These are phyloP conservation scores for Thymelicus lineola DNA, from an alignment of 2,888 invertebrate species.

Conservation along the genomic window DNA sequence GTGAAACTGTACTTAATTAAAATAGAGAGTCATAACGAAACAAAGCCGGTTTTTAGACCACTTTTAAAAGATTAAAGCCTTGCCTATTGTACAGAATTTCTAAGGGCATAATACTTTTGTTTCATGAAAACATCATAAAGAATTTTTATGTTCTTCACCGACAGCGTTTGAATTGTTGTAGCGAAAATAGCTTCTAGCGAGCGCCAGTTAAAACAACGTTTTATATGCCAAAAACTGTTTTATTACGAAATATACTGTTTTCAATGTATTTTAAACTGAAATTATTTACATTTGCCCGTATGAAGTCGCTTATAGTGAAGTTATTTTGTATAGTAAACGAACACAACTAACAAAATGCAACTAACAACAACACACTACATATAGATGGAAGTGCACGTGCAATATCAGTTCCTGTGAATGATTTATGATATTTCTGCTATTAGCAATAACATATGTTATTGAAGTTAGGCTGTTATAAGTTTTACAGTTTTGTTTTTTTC, in stretches of 20 bases:
- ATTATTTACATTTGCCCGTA: neutral
- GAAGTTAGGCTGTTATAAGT: neutral
- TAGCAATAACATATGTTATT: slow-evolving; percentile 1
- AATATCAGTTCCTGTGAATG: slow-evolving; percentile 26
- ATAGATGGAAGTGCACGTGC: slow-evolving; percentile 26
- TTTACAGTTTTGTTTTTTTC: too few species aligned
- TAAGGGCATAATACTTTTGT: slow-evolving; percentile 32
- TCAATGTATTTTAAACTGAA: slow-evolving; percentile 1
- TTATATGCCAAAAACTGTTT: slow-evolving; percentile 8
- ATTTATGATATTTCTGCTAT: slow-evolving; percentile 18
- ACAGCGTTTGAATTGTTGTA: slow-evolving; percentile 24
- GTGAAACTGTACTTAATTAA: slow-evolving; percentile 37
- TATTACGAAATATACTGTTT: slow-evolving; percentile 4
- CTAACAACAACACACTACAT: slow-evolving; percentile 32
- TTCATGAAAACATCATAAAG: slow-evolving; percentile 31
- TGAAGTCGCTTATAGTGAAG: neutral
- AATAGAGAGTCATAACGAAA: slow-evolving; percentile 35
- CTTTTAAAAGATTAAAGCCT: slow-evolving; percentile 34
- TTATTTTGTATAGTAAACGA: slow-evolving; percentile 1
- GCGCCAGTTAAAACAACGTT: slow-evolving; percentile 16
- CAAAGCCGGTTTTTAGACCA: slow-evolving; percentile 33
- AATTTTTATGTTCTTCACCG: slow-evolving; percentile 19
- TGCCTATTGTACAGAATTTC: slow-evolving; percentile 30
- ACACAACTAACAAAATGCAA: slow-evolving; percentile 6
- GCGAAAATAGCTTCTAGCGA: slow-evolving; percentile 18